Conservation (phyloP, 2,113 vertebrate species). For the Rhodinocichla rosea region DNA sequence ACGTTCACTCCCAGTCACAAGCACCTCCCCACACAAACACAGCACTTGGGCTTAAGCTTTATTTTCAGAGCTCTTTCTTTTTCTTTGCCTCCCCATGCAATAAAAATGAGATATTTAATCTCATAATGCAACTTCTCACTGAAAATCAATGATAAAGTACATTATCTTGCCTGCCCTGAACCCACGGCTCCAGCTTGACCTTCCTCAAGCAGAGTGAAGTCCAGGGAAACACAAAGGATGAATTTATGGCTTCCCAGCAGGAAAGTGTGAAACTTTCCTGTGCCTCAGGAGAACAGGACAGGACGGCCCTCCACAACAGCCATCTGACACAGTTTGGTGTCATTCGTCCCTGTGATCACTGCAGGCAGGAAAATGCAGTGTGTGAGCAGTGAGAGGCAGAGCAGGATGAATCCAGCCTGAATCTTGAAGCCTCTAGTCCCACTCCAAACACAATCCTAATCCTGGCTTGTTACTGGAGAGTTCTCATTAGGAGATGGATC, state of each 20-base stretch:
- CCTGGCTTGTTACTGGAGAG: not conserved
- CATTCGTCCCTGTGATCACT: accelerated
- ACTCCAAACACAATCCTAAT: not conserved
- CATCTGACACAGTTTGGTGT: not conserved
- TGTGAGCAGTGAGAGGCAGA: not conserved
- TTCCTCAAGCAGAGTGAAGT: not conserved
- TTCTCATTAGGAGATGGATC: not conserved
- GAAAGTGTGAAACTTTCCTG: not conserved
- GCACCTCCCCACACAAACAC: not conserved
- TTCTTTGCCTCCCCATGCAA: conserved; percentile 5
- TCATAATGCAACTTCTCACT: conserved; percentile 39
- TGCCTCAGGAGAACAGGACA: not conserved
- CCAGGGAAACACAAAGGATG: not conserved
- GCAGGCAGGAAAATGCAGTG: not conserved
- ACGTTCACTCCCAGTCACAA: accelerated
- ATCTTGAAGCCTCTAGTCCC: not conserved
- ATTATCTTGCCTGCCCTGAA: not conserved
- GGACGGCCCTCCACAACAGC: not conserved
- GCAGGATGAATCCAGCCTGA: not conserved
- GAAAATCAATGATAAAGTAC: conserved; percentile 41
- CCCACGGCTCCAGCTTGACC: not conserved
- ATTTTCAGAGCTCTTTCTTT: conserved; percentile 9
- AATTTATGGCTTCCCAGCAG: not conserved
- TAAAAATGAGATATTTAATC: conserved; percentile 55
- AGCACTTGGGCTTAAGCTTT: not conserved